Base-by-base conservation (phyloP, 2,797 vertebrate species). In the Vultur gryphus region DNA sequence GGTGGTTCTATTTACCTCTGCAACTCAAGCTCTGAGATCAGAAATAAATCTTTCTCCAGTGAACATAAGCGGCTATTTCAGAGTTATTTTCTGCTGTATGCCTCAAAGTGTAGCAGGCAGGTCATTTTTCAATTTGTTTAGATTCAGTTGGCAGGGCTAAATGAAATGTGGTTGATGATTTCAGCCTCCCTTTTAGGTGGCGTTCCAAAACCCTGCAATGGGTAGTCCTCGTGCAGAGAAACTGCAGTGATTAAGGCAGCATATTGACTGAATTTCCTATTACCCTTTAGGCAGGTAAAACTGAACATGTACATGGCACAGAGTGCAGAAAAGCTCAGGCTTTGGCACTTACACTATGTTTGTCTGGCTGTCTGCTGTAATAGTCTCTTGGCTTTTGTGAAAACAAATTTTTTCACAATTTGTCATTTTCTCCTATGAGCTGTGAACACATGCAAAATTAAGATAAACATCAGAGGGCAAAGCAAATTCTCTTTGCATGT, bases 391-490 rank as follows among this genome's bases (percentile, higher is more conserved):
- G 92, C 71, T 96, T 93, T 75, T 67, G 52, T 61, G 75, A 92
- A 96, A 96, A 93, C 82, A 96, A 96, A 81, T 91, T 87, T 96
- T 97, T 96, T 92, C 81, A 39, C 95, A 85, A 39, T 96, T 93
- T 85, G 75, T 95, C 89, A 89, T 89, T 94, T 91, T 91, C 78
- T 89, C 48, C 57, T 51, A n/a, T 70, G 81, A 94, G 87, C 66
- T 92, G 78, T 67, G 89, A 96, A 93, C 28, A 77, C 44, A 83
- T 67, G 67, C 41, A 67, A 93, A 92, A 94, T 87, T 59, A 64
- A 91, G 61, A 89, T 83, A 94, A 96, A 93, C 84, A 91, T 96
- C 84, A 87, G 89, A 95, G 86, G 57, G 87, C 75, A 91, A 64
- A 94, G 46, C n/a, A 80, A 87, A 80, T 78, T 91, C 43, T 75